Base-by-base conservation (phyloP, 1,140 invertebrate genomes). In the Glomeris maerens region DNA sequence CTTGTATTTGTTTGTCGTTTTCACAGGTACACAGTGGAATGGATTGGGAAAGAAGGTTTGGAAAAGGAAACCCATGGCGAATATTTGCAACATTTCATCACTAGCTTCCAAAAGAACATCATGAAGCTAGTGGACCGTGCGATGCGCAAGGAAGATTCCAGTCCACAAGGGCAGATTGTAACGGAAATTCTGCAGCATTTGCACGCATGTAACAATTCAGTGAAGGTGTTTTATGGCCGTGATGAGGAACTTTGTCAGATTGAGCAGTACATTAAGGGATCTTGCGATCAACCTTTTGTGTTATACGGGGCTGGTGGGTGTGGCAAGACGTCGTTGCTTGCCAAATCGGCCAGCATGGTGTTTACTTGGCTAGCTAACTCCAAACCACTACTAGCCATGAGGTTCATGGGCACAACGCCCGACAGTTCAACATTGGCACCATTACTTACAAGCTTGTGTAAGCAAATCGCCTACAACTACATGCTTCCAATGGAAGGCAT, bases 161-260 rank as follows among this genome's bases (percentile, higher is more conserved):
- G 84, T 54, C 83, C 87, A 13, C 86, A 91, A 63, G 90, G 89
- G 17, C 84, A 89, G 66, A 91, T 93, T 59, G 85, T 93, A 57
- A 91, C 89, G 1, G 93, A 98, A 70, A 89, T 96, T 38, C 71
- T 98, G 22, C 92, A 97, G 63, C 93, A 98, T 75, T 73, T 96
- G 7, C 92, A 97, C 61, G 89, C 89, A 25, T 96, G 91, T 60
- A 91, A 90, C 60, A 94, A 92, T 66, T 91, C 88, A n/a, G 91
- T 93, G 2, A 84, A 83, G 67, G 85, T 93, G 27, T 98, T 97
- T 67, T 90, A 94, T 64, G 93, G 94, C 0, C 74, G 93, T 42
- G 86, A 92, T 66, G 81, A 89, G 49, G 85, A 82, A 58, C 69
- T 97, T 20, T 75, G 80, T 47, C 78, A 74, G 55, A 90, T 94